Conservation (phyloP, 2,113 vertebrate species). For the Callospermophilus lateralis region DNA sequence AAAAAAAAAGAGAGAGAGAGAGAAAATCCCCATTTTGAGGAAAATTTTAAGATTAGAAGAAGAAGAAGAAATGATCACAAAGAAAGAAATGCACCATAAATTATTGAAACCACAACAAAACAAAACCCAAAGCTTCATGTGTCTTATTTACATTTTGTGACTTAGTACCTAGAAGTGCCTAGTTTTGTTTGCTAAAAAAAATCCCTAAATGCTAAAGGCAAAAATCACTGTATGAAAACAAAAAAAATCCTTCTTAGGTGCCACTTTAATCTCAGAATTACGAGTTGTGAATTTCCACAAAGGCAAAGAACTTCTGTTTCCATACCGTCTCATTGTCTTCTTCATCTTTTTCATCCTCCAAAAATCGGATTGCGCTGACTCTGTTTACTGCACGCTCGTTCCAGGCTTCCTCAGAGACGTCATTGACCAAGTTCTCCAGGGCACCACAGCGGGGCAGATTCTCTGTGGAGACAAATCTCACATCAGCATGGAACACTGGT, state of each 20-base stretch:
- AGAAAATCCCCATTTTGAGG: neutral
- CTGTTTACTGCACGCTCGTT: constrained; percentile 92
- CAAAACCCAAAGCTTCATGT: neutral
- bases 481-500: constrained; percentile 3
- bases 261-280: neutral
- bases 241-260: neutral
- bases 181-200: constrained; percentile 37
- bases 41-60: neutral
- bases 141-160: neutral
- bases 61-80: neutral
- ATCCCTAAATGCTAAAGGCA: constrained; percentile 25
- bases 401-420: constrained; percentile 95
- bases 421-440: constrained; percentile 94
- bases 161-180: neutral
- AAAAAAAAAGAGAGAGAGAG: neutral
- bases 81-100: neutral
- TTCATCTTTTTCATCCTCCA: constrained; percentile 95
- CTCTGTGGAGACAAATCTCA: constrained; percentile 84
- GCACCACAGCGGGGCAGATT: constrained; percentile 95
- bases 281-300: neutral
- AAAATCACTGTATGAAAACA: neutral
- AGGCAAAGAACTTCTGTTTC: neutral
- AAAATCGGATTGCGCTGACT: constrained; percentile 97
- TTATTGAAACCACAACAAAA: neutral
- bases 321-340: constrained; percentile 94